Base-by-base conservation (phyloP, 2,797 vertebrate genomes). In the Iguana delicatissima region DNA sequence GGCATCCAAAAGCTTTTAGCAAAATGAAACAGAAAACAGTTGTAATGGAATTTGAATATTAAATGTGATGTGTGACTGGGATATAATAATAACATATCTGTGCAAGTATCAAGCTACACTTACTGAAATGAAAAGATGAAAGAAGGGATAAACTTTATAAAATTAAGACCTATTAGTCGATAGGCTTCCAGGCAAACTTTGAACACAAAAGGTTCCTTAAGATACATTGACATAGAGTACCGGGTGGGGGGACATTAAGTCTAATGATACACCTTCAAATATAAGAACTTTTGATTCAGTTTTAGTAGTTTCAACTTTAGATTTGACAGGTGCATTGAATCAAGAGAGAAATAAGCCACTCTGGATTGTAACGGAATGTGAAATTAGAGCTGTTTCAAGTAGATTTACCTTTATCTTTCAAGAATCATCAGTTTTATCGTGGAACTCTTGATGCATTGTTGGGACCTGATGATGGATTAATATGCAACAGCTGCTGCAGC, bases 381-480 rank as follows among this genome's bases (percentile, higher is more conserved):
- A 88, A 94, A 95, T 95, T 91, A 93, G 50, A 95, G 91, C 16
- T 42, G 93, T 94, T 96, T 96, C 86, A 93, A 0, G 86, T 46
- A 79, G 35, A 86, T 94, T 94, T 95, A 92, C 91, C 92, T 95
- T 93, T 89, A 35, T 26, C 94, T 92, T 96, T 95, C 86, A 92
- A 92, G 90, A 95, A 79, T 77, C 86, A 88, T 89, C 80, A 85
- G 52, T 94, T 96, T 93, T 95, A 85, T 89, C 76, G 38, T 89
- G 84, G 89, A 95, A 94, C 86, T 93, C 94, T 95, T 90, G 92
- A 80, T 91, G 94, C 81, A 93, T 82, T 84, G 69, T 84, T 85
- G 87, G 91, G 92, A 67, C 86, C 94, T 94, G 96, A 94, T 91
- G 86, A 90, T 91, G 91, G 90, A 97, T 94, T 96, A 95, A 95